A percentile compares a stretch with the other conserved stretches of the same genome.
phyloP scores from a whole-genome alignment of 2,888 invertebrate species.

The Luffia ferchaultella region DNA sequence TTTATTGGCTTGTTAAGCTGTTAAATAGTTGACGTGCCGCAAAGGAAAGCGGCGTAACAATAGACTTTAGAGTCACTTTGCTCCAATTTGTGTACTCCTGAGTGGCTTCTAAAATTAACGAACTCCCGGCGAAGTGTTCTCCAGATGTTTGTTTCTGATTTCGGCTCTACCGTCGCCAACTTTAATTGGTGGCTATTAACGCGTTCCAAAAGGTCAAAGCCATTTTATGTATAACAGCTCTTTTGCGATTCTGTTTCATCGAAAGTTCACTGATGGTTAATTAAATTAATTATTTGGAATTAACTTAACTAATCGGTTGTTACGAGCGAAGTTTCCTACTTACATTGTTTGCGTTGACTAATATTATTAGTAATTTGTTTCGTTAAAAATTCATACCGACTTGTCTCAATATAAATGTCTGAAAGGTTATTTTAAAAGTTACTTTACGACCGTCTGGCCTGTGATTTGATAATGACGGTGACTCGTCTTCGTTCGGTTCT shows the following conservation, averaged over 20 bases:
- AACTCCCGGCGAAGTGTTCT: background rate
- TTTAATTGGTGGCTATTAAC: background rate
- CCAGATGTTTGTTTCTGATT: background rate
- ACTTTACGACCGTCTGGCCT: background rate
- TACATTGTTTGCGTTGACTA: background rate
- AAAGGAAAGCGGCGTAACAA: slow-evolving; percentile 10
- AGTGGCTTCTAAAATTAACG: background rate
- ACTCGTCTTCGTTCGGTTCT: background rate
- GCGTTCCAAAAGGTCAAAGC: background rate
- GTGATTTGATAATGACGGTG: background rate
- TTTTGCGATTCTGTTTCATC: background rate
- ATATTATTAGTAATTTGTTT: background rate
- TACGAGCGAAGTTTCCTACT: background rate
- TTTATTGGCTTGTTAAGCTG: slow-evolving; percentile 37
- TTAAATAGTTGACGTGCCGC: slow-evolving; percentile 26
- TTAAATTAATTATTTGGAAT: background rate
- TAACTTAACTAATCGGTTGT: background rate
- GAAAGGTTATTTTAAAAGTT: background rate
- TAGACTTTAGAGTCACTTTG: slow-evolving; percentile 9
- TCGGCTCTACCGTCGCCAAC: background rate
- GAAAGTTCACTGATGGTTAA: background rate
- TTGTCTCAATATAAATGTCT: no score
- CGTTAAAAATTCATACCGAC: no score
- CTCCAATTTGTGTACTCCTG: background rate
- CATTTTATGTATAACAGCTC: background rate